phyloP scores from a whole-genome alignment of 2,888 invertebrate genomes.

The Dynastes grantii region DNA sequence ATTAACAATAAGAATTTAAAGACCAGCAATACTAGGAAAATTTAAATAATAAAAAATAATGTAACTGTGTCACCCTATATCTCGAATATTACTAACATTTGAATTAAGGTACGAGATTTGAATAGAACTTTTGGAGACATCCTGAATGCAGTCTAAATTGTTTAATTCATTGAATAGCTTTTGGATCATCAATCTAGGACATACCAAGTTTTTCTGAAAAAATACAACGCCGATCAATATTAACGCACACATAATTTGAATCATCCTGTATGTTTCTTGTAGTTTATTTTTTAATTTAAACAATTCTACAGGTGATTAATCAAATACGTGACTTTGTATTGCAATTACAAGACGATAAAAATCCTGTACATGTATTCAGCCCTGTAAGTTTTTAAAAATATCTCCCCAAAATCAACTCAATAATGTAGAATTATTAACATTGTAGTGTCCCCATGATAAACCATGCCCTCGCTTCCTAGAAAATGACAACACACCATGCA shows the following conservation, averaged over 20 bases:
- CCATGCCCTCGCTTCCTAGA: constrained; percentile 82
- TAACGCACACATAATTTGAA: too few relatives aligned
- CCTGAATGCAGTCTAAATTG: too few relatives aligned
- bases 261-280: too few relatives aligned
- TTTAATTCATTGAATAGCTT: too few relatives aligned
- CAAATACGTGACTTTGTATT: constrained; percentile 90
- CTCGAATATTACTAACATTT: too few relatives aligned
- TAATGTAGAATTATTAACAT: constrained; percentile 38
- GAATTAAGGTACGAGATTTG: neutral
- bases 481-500: constrained; percentile 80
- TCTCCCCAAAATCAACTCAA: neutral
- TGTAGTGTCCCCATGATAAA: constrained; percentile 87
- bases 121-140: constrained; percentile 23
- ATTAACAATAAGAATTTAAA: too few relatives aligned
- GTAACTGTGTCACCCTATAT: too few relatives aligned
- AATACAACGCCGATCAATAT: too few relatives aligned
- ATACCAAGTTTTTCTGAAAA: too few relatives aligned
- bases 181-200: too few relatives aligned
- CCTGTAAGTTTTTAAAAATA: constrained; percentile 75
- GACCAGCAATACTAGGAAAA: too few relatives aligned
- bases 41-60: too few relatives aligned
- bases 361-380: constrained; percentile 79
- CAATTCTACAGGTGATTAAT: constrained; percentile 74
- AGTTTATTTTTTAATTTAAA: constrained; percentile 50
- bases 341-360: constrained; percentile 69